Percentiles rank a stretch among this genome's conserved stretches.
phyloP scores from a whole-genome alignment of 2,113 vertebrate species.

The Taxidea taxus region DNA sequence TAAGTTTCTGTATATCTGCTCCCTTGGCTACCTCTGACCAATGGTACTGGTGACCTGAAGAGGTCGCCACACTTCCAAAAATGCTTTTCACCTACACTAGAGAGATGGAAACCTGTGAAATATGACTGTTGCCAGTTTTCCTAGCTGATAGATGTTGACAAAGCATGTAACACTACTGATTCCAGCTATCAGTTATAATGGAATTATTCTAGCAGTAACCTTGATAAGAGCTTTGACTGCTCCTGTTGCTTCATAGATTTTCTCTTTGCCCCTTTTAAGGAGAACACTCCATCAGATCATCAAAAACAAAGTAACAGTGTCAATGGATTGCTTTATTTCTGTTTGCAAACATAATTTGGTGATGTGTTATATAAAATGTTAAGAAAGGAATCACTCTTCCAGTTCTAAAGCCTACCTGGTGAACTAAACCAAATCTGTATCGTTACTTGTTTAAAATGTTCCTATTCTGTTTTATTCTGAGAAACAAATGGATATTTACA shows the following conservation, averaged over 20 bases:
- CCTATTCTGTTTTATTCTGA: not conserved
- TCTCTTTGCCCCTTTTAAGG: slow-evolving; percentile 11
- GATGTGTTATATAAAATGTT: slow-evolving; percentile 26
- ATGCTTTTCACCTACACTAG: not conserved
- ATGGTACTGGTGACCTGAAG: not conserved
- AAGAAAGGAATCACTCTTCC: not conserved
- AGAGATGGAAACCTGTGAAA: not conserved
- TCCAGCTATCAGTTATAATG: not conserved
- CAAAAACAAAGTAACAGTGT: slow-evolving; percentile 15
- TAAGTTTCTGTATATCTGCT: not conserved
- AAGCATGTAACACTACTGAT: not conserved
- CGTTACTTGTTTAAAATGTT: slow-evolving; percentile 40
- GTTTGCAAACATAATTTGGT: not conserved
- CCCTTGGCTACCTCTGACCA: not conserved
- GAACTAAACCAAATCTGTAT: slow-evolving; percentile 25
- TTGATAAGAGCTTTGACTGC: not conserved
- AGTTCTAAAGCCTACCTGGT: not conserved
- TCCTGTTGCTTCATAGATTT: not conserved
- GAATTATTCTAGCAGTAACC: slow-evolving; percentile 1
- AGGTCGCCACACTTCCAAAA: not conserved
- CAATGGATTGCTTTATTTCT: not conserved
- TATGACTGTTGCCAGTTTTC: not conserved
- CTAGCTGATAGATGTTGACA: not conserved
- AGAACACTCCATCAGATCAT: not conserved
- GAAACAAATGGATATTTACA: slow-evolving; percentile 23